A percentile compares a stretch with the other conserved stretches of the same genome.
phyloP scores from a whole-genome alignment of 2,888 invertebrate genomes.

The Osmoderma eremita region DNA sequence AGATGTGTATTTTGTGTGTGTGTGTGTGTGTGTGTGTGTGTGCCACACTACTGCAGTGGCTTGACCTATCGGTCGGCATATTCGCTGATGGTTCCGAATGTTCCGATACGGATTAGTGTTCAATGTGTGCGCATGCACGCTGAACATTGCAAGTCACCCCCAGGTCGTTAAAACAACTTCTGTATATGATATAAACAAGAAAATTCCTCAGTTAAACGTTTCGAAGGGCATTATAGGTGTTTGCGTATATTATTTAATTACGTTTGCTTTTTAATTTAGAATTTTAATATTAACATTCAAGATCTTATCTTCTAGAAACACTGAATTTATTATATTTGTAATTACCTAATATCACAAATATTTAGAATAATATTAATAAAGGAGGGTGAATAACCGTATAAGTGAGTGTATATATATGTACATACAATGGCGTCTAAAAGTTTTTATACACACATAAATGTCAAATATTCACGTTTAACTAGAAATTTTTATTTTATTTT shows the following conservation, averaged over 20 bases:
- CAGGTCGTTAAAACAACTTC: conserved; percentile 38
- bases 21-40: conserved; percentile 3
- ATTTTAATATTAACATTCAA: too few relatives aligned
- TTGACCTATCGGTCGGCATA: conserved; percentile 44
- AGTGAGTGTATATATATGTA: too few relatives aligned
- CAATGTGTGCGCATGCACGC: conserved; percentile 63
- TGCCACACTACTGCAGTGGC: conserved; percentile 21
- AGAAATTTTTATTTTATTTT: too few relatives aligned
- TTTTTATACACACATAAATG: too few relatives aligned
- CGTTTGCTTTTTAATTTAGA: too few relatives aligned
- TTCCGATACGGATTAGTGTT: conserved; percentile 64
- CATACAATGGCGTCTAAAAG: too few relatives aligned
- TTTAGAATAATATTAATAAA: neutral
- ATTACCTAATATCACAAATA: conserved; percentile 28
- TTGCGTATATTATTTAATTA: too few relatives aligned
- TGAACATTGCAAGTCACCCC: conserved; percentile 49
- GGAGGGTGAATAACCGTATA: too few relatives aligned
- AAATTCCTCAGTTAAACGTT: too few relatives aligned
- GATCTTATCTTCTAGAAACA: conserved; percentile 1
- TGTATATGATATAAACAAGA: conserved; percentile 17
- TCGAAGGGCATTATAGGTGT: too few relatives aligned
- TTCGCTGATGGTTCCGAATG: conserved; percentile 57
- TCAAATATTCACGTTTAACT: too few relatives aligned
- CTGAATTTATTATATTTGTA: conserved; percentile 23
- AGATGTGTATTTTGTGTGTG: conserved; percentile 5